A percentile compares a stretch with the other conserved stretches of the same genome.
Evolutionary conservation across 2,113 vertebrate genomes (phyloP).

Genomic region (Sylvia atricapilla): DNA sequence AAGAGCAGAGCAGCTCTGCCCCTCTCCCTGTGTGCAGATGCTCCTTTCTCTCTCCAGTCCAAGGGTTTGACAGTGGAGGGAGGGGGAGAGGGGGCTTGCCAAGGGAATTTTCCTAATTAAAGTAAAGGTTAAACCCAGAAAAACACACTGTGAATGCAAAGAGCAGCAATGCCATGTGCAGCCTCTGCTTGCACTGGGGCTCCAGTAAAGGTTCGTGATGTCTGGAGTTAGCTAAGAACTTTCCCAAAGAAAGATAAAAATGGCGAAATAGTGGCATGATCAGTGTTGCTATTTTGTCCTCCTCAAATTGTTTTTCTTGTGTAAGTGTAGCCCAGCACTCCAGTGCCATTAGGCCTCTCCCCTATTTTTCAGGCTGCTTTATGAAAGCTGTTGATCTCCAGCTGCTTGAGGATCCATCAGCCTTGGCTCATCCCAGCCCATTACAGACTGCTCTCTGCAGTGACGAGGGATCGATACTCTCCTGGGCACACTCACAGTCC

Average conservation of each 20-base stretch:
- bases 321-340: slow-evolving; percentile 32
- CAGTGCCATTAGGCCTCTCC: slow-evolving; percentile 40
- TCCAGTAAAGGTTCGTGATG: background rate
- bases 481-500: background rate
- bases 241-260: background rate
- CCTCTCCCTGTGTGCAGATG: no score
- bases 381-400: slow-evolving; percentile 67
- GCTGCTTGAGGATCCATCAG: slow-evolving; percentile 23
- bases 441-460: background rate
- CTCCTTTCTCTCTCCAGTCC: background rate
- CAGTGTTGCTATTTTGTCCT: slow-evolving; percentile 45
- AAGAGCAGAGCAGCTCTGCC: background rate
- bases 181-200: background rate
- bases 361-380: slow-evolving; percentile 67
- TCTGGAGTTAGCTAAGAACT: background rate
- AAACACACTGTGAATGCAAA: background rate
- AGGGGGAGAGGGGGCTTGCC: background rate
- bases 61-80: background rate
- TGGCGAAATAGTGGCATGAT: slow-evolving; percentile 22
- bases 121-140: background rate
- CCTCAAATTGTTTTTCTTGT: slow-evolving; percentile 58
- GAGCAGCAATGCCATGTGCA: background rate
- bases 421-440: slow-evolving; percentile 16
- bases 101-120: background rate
- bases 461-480: background rate